Conservation (phyloP, 2,888 invertebrate species). For the Sceliomorpha sp. region DNA sequence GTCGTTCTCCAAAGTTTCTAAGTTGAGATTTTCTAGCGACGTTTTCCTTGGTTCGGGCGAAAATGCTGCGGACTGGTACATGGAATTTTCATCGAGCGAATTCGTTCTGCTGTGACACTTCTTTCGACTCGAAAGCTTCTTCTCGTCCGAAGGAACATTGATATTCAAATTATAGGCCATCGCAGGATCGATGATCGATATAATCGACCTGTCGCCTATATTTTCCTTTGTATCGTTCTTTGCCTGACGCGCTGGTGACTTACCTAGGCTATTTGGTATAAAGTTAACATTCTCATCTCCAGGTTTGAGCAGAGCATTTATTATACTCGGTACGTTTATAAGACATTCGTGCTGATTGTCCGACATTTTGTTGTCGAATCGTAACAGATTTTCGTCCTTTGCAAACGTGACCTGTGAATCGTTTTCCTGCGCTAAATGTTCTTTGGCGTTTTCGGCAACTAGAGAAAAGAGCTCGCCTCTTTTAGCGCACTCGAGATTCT, state of each 20-base stretch:
- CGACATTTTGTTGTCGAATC: constrained; percentile 50
- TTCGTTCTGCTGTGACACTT: constrained; percentile 66
- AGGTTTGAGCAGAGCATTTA: constrained; percentile 5
- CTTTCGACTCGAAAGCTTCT: constrained; percentile 60
- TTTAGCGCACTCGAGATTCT: constrained; percentile 56
- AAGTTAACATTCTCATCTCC: constrained; percentile 62
- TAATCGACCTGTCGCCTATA: constrained; percentile 19
- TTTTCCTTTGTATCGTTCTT: constrained; percentile 61
- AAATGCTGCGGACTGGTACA: constrained; percentile 45
- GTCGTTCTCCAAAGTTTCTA: constrained; percentile 43
- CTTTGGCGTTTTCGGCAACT: neutral
- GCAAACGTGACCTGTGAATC: constrained; percentile 7
- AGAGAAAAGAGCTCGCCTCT: constrained; percentile 30
- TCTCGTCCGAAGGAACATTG: constrained; percentile 59
- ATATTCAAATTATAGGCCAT: constrained; percentile 65
- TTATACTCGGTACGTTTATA: constrained; percentile 26
- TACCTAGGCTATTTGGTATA: constrained; percentile 64
- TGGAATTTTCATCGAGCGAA: constrained; percentile 67
- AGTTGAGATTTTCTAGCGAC: constrained; percentile 62
- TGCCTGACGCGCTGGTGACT: constrained; percentile 56
- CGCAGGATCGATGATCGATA: neutral
- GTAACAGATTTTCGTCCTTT: constrained; percentile 46
- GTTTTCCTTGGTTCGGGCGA: constrained; percentile 47
- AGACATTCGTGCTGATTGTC: constrained; percentile 40
- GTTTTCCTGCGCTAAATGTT: constrained; percentile 22